Evolutionary conservation across 2,888 invertebrate genomes (phyloP).

Genomic region (Tineola bisselliella): DNA sequence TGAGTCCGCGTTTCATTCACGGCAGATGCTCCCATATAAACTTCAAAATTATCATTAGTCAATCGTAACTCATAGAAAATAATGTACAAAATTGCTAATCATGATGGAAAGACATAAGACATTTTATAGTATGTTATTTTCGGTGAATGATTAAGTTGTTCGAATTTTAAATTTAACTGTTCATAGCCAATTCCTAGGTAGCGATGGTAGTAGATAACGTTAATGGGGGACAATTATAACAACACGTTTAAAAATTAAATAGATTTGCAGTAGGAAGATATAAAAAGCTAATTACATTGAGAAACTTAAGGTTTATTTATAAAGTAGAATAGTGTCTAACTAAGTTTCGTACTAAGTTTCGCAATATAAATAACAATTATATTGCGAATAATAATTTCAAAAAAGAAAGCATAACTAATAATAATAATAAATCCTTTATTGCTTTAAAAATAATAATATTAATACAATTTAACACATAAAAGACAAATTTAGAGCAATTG

Average conservation of each 20-base stretch:
- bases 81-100: background rate
- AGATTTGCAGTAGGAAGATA: background rate
- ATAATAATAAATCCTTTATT: too few relatives aligned
- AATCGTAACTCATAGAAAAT: background rate
- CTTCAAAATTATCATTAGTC: conserved; percentile 16
- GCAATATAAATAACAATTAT: too few relatives aligned
- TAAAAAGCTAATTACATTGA: background rate
- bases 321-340: background rate
- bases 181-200: conserved; percentile 31
- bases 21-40: conserved; percentile 50
- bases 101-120: conserved; percentile 15
- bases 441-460: too few relatives aligned
- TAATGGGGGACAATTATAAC: conserved; percentile 49
- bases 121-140: conserved; percentile 24
- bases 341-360: too few relatives aligned
- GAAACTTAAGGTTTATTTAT: background rate
- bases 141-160: conserved; percentile 56
- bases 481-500: too few relatives aligned
- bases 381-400: too few relatives aligned
- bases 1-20: conserved; percentile 39
- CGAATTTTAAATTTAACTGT: conserved; percentile 56
- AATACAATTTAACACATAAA: too few relatives aligned
- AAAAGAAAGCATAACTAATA: too few relatives aligned
- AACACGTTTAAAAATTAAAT: background rate
- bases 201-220: conserved; percentile 52